Base-by-base conservation (phyloP, 64 coral and sea anemone genomes). In the Stylophora pistillata region DNA sequence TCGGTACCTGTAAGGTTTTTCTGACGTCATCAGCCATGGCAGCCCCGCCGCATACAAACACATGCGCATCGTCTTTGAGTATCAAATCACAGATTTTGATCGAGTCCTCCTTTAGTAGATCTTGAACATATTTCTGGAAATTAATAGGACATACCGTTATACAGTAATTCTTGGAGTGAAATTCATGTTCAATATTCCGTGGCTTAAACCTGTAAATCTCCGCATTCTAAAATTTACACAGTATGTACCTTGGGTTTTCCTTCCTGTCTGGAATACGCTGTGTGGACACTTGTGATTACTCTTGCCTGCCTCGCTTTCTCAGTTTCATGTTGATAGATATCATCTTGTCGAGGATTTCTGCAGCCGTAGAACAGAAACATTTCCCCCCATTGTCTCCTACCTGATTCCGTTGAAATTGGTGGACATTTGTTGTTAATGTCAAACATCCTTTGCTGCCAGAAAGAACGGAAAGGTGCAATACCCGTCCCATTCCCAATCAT, bases 401-500 rank as follows among this genome's bases (percentile, higher is more conserved):
- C 63, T 74, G 81, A 57, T 55, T 33, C 23, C 31, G 79, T 11
- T 65, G 66, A 74, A 13, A 11, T 13, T 7, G 61, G 72, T 4
- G 74, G 47, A 57, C 47, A 68, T 31, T 62, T 55, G 79, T 47
- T 85, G 17, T 91, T 68, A 28, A 71, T 55, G 10, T 91, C 89
- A 26, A 77, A 66, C 58, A 75, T 65, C 53, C 89, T 74, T 27
- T 91, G 89, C 74, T 91, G 89, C 89, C 89, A 91, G 81, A 91
- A 91, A 20, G 80, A n/a, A 15, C 89, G 89, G 15, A 91, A 78
- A 69, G 89, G 89, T 33, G 89, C 89, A 74, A 91, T 91, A 33
- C 89, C 89, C 13, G 89, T 86, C 53, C 89, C 89, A 86, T 60
- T 75, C 41, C 89, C 89, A 4, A 91, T 60, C 72, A 91, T 74